Evolutionary conservation across 2,888 invertebrate species (phyloP).

Genomic region (Drosophila putrida): DNA sequence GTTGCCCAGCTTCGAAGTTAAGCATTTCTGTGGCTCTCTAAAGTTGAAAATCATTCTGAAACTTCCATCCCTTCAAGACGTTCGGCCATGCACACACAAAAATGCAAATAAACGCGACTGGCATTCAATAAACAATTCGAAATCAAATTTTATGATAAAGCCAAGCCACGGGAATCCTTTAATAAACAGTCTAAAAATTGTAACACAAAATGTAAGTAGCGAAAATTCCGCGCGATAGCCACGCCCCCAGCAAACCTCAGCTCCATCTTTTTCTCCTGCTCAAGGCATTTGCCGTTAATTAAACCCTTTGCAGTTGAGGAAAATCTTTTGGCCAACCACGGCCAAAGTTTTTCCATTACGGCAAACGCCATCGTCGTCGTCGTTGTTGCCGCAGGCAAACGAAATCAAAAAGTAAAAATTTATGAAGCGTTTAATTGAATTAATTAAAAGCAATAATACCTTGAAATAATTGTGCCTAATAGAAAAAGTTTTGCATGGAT

Average conservation of each 20-base stretch:
- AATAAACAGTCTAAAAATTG: constrained; percentile 68
- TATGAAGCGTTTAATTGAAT: constrained; percentile 85
- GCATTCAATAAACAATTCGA: constrained; percentile 75
- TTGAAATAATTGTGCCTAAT: constrained; percentile 80
- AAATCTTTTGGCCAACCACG: constrained; percentile 64
- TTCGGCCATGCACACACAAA: constrained; percentile 65
- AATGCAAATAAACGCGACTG: constrained; percentile 75
- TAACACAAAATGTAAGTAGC: constrained; percentile 59
- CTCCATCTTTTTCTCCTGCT: constrained; percentile 5
- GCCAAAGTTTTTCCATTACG: constrained; percentile 81
- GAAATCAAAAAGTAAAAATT: constrained; percentile 83
- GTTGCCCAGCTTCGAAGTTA: background rate
- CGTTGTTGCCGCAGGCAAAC: constrained; percentile 67
- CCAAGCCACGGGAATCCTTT: constrained; percentile 70
- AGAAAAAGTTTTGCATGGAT: constrained; percentile 72
- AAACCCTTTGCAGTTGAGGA: constrained; percentile 69
- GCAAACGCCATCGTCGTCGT: constrained; percentile 32
- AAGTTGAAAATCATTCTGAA: constrained; percentile 17
- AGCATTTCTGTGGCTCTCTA: constrained; percentile 23
- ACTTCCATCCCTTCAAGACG: constrained; percentile 12
- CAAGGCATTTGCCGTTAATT: constrained; percentile 77
- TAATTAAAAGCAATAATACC: constrained; percentile 84
- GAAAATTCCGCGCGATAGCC: constrained; percentile 56
- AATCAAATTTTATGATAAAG: constrained; percentile 81
- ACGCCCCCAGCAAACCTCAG: constrained; percentile 13